A percentile compares a stretch with the other conserved stretches of the same genome.
phyloP scores from a whole-genome alignment of 1,140 invertebrate species.

The Anoplophora glabripennis region DNA sequence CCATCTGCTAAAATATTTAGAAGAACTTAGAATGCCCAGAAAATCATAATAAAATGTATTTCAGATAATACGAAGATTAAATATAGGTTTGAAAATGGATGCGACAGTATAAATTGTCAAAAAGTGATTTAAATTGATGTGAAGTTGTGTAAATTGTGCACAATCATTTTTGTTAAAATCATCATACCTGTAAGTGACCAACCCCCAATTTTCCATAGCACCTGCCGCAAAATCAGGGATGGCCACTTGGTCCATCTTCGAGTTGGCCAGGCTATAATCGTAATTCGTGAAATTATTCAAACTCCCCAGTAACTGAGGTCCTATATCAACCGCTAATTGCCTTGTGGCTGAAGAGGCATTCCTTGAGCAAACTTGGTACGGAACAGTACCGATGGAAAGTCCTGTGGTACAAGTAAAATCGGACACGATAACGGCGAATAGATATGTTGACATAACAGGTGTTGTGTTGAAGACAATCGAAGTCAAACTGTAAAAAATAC shows the following conservation, averaged over 20 bases:
- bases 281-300: conserved; percentile 18
- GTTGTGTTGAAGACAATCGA: conserved; percentile 59
- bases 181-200: conserved; percentile 68
- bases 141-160: too few relatives aligned
- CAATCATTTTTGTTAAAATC: too few relatives aligned
- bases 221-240: conserved; percentile 93
- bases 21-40: too few relatives aligned
- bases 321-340: conserved; percentile 18
- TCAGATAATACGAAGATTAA: too few relatives aligned
- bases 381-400: conserved; percentile 40
- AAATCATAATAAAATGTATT: too few relatives aligned
- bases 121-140: too few relatives aligned
- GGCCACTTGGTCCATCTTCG: conserved; percentile 50
- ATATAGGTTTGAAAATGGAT: too few relatives aligned
- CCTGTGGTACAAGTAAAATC: conserved; percentile 41
- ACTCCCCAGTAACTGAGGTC: conserved; percentile 11
- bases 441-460: conserved; percentile 70
- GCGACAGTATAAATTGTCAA: too few relatives aligned
- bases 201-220: conserved; percentile 94
- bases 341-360: conserved; percentile 5
- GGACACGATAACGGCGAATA: conserved; percentile 66
- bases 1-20: too few relatives aligned
- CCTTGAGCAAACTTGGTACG: conserved; percentile 40
- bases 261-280: conserved; percentile 19
- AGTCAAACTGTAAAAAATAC: background rate